Conservation (phyloP, 2,888 invertebrate genomes). For the Charanyca ferruginea region DNA sequence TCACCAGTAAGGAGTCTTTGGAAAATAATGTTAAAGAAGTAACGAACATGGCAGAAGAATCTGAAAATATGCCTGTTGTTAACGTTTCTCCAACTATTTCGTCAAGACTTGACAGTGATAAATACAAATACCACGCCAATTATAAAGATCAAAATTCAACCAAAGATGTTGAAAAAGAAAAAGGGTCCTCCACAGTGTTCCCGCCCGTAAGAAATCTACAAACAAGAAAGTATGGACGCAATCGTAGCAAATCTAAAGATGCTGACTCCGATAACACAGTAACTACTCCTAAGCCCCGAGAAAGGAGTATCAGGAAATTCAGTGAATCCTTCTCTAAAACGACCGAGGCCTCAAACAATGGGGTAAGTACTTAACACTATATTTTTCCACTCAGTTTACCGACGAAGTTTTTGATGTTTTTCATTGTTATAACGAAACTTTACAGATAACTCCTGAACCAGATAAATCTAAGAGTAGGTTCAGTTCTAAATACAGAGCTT, state of each 20-base stretch:
- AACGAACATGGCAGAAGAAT: conserved; percentile 71
- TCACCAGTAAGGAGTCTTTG: conserved; percentile 82
- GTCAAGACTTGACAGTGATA: conserved; percentile 68
- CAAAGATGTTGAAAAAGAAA: conserved; percentile 67
- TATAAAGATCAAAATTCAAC: conserved; percentile 77
- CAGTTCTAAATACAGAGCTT: conserved; percentile 91
- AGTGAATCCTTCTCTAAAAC: conserved; percentile 83
- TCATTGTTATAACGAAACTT: conserved; percentile 62
- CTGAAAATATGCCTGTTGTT: conserved; percentile 71
- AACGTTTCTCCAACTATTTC: conserved; percentile 69
- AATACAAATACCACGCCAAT: conserved; percentile 83
- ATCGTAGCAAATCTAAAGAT: conserved; percentile 69
- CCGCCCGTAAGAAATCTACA: conserved; percentile 84
- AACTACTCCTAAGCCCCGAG: conserved; percentile 73
- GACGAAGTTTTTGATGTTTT: conserved; percentile 13
- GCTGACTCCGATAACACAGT: conserved; percentile 68
- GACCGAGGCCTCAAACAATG: conserved; percentile 84
- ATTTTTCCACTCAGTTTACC: conserved; percentile 1
- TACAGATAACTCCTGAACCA: conserved; percentile 85
- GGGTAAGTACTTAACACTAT: conserved; percentile 78
- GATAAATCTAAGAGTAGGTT: conserved; percentile 90
- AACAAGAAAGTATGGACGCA: conserved; percentile 81
- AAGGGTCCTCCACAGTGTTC: conserved; percentile 69
- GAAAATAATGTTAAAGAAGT: conserved; percentile 79
- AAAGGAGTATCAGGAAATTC: conserved; percentile 79